These are phyloP conservation scores for Podarcis raffonei DNA, from an alignment of 2,113 vertebrate genomes.

Conservation along the genomic window DNA sequence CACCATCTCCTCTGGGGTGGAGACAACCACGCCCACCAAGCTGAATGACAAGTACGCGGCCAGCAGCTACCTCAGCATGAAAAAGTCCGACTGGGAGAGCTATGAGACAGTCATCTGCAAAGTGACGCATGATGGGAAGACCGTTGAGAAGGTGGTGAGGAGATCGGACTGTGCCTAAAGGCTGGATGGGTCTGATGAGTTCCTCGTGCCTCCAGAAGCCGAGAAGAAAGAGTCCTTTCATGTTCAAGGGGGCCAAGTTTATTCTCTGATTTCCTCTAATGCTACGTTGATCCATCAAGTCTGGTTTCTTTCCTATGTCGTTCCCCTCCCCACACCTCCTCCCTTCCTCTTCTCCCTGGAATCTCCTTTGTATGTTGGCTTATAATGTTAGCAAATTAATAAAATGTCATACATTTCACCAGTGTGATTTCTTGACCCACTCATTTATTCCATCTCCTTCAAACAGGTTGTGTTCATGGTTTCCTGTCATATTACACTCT, in stretches of 20 bases:
- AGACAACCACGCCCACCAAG: constrained; percentile 37
- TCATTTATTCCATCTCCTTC: no score
- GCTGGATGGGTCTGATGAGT: fast-evolving
- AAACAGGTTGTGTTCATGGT: no score
- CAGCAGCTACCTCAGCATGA: not conserved
- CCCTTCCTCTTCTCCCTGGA: not conserved
- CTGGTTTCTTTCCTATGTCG: no score
- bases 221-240: not conserved
- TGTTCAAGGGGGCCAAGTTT: no score
- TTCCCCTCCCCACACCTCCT: no score
- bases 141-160: constrained; percentile 2
- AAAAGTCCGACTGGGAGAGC: no score
- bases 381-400: constrained; percentile 5
- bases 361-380: not conserved
- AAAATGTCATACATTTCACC: not conserved
- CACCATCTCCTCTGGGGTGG: constrained; percentile 22
- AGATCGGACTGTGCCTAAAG: constrained; percentile 10
- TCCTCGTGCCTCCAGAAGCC: fast-evolving
- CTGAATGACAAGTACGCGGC: constrained; percentile 23
- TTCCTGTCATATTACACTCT: no score
- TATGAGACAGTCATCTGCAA: not conserved
- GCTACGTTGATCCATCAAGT: no score
- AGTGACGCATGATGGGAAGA: not conserved
- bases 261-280: not conserved
- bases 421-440: not conserved